These are phyloP conservation scores for Mythimna albipuncta DNA, from an alignment of 2,888 invertebrate species.

Conservation along the genomic window DNA sequence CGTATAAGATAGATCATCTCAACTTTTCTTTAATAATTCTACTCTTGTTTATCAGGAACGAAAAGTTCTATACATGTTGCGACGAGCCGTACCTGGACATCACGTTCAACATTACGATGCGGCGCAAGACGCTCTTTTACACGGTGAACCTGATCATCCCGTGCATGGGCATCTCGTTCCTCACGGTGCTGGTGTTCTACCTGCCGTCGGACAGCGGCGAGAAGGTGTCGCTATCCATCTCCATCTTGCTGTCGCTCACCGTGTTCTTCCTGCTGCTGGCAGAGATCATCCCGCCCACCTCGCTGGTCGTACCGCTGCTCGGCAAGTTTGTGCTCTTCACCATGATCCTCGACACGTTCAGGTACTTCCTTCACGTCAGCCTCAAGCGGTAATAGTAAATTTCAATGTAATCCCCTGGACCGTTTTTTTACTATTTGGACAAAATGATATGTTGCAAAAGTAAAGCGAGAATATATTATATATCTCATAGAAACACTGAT, in stretches of 20 bases:
- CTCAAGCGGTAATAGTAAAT: background rate
- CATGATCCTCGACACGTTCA: conserved; percentile 98
- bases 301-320: conserved; percentile 97
- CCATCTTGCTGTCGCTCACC: conserved; percentile 98
- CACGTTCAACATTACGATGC: conserved; percentile 99
- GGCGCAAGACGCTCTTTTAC: conserved; percentile 98
- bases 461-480: no score
- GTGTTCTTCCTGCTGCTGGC: conserved; percentile 98
- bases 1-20: background rate
- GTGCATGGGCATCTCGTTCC: conserved; percentile 98
- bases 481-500: no score
- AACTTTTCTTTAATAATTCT: background rate
- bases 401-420: background rate
- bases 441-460: background rate
- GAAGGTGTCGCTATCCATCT: conserved; percentile 99
- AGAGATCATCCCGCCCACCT: conserved; percentile 93
- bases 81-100: conserved; percentile 98
- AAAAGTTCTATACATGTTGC: conserved; percentile 98
- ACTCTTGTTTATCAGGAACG: conserved; percentile 92
- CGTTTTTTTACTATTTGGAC: background rate
- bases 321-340: conserved; percentile 99
- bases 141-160: conserved; percentile 99
- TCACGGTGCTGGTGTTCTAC: conserved; percentile 99
- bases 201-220: conserved; percentile 99
- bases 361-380: conserved; percentile 86